Percentiles rank a stretch among this genome's conserved stretches.
Conservation (phyloP, 1,140 invertebrate genomes). For the Pygmarrhopalites habei region DNA sequence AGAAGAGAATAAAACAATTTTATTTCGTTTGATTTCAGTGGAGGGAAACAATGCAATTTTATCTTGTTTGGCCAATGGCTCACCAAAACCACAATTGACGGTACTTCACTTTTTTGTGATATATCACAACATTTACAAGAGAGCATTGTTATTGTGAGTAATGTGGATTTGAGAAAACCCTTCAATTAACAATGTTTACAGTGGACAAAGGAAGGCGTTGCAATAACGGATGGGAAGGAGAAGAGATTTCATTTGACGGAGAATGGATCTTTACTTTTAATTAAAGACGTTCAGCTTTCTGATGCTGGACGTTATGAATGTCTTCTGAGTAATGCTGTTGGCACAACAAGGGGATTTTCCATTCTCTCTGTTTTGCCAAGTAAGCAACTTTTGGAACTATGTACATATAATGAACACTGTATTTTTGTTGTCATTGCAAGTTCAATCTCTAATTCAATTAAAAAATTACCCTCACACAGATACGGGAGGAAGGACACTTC, state of each 20-base stretch:
- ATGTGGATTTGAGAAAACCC: too few species aligned
- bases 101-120: too few species aligned
- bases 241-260: conserved; percentile 28
- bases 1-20: too few species aligned
- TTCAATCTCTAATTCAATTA: too few species aligned
- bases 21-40: too few species aligned
- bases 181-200: too few species aligned
- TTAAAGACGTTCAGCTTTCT: conserved; percentile 42
- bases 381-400: conserved; percentile 41
- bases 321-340: conserved; percentile 75
- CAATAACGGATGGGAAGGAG: conserved; percentile 47
- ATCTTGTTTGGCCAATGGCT: conserved; percentile 70
- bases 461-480: too few species aligned
- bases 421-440: too few species aligned
- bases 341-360: conserved; percentile 53
- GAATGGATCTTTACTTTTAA: conserved; percentile 28
- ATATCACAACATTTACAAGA: too few species aligned
- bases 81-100: conserved; percentile 75
- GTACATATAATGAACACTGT: too few species aligned
- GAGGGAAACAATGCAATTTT: conserved; percentile 33
- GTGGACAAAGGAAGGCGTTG: conserved; percentile 79
- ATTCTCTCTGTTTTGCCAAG: conserved; percentile 52
- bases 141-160: too few species aligned
- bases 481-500: conserved; percentile 1
- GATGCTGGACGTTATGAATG: conserved; percentile 85